Conservation (phyloP, 1,140 invertebrate genomes). For the Intoshia linei region DNA sequence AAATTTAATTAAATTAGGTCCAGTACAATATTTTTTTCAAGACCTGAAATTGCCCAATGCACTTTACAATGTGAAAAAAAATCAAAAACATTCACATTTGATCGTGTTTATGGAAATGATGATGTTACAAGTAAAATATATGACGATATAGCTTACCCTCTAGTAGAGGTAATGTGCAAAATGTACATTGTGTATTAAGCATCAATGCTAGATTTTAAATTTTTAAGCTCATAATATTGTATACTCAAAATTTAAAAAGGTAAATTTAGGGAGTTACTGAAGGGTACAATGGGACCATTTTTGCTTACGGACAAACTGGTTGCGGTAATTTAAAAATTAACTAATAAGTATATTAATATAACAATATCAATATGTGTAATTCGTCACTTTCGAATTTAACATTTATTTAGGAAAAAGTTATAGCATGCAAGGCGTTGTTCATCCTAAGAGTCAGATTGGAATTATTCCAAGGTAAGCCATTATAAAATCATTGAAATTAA, state of each 20-base stretch:
- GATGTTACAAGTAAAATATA: conserved; percentile 34
- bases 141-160: conserved; percentile 32
- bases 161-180: conserved; percentile 30
- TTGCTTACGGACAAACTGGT: conserved; percentile 29
- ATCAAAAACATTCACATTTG: conserved; percentile 39
- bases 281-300: conserved; percentile 29
- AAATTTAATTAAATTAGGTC: conserved; percentile 30
- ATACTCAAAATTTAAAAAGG: conserved; percentile 1
- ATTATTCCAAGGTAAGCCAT: conserved; percentile 36
- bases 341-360: not conserved
- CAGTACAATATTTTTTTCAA: too few relatives aligned
- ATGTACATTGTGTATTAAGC: too few relatives aligned
- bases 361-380: not conserved
- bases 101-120: conserved; percentile 31
- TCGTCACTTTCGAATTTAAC: too few relatives aligned
- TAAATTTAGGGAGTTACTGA: conserved; percentile 29
- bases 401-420: conserved; percentile 27
- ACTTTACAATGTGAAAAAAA: too few relatives aligned
- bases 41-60: too few relatives aligned
- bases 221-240: too few relatives aligned
- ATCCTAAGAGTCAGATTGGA: conserved; percentile 30
- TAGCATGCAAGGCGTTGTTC: conserved; percentile 29
- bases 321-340: too few relatives aligned
- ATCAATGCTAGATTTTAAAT: not conserved
- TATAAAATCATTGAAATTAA: not conserved